A percentile compares a stretch with the other conserved stretches of the same genome.
phyloP scores from a whole-genome alignment of 30 jellyfish, hydroid and myxozoan genomes.

The Pseudorhiza aurosa region DNA sequence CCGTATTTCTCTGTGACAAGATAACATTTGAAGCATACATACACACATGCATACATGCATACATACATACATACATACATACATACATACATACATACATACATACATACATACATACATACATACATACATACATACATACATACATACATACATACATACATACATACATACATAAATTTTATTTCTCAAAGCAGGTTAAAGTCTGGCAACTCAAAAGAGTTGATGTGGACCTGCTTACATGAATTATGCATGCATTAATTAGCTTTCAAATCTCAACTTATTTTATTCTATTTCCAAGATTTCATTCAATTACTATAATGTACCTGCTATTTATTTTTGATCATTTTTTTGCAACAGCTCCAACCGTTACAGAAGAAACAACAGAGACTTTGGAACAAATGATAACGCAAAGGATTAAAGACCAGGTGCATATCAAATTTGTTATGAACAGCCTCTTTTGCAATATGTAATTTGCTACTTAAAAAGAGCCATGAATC shows the following conservation, averaged over 20 bases:
- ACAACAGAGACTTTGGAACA: slow-evolving; percentile 91
- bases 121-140: slow-evolving; percentile 5
- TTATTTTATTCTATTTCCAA: too few species aligned
- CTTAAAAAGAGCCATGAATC: too few species aligned
- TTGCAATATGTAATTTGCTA: too few species aligned
- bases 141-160: slow-evolving; percentile 9
- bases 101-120: background rate
- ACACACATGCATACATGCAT: background rate
- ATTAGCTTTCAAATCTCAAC: too few species aligned
- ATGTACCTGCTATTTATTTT: too few species aligned
- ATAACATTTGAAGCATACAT: too few species aligned
- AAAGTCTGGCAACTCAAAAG: too few species aligned
- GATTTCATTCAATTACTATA: too few species aligned
- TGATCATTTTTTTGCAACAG: slow-evolving; percentile 45
- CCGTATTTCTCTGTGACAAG: too few species aligned
- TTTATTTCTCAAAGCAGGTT: too few species aligned
- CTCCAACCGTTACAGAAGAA: slow-evolving; percentile 98
- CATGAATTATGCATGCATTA: too few species aligned
- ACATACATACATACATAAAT: slow-evolving; percentile 1
- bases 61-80: background rate
- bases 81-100: slow-evolving; percentile 1
- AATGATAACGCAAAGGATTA: slow-evolving; percentile 83
- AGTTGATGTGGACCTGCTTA: too few species aligned
- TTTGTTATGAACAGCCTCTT: background rate
- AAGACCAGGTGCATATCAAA: slow-evolving; percentile 98